phyloP scores from a whole-genome alignment of 2,113 vertebrate species.

The Chaetura pelagica region DNA sequence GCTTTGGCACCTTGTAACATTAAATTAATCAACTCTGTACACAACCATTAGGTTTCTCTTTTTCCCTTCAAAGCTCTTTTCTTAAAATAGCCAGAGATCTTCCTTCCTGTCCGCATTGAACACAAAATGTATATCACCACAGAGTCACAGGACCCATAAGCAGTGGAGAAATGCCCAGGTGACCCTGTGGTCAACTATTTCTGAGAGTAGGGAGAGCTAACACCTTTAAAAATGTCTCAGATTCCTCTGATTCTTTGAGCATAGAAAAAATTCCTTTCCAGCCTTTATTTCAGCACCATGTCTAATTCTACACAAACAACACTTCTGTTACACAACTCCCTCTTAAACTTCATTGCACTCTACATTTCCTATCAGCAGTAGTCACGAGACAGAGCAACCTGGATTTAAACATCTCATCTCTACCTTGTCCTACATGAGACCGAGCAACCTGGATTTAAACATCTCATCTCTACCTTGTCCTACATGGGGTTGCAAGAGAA shows the following conservation, averaged over 20 bases:
- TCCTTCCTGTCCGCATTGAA: neutral
- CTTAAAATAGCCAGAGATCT: neutral
- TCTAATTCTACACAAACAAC: neutral
- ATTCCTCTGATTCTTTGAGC: neutral
- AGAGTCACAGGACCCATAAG: neutral
- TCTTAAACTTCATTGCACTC: neutral
- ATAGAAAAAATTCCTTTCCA: neutral
- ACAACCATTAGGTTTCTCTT: neutral
- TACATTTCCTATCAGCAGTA: neutral
- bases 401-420: neutral
- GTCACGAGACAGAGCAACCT: neutral
- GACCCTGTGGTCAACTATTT: rapidly evolving
- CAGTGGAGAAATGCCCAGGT: neutral
- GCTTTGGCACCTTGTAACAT: conserved; percentile 40
- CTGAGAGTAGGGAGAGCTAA: neutral
- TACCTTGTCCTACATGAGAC: neutral
- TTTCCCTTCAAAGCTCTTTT: neutral
- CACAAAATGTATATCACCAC: neutral
- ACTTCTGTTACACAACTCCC: neutral
- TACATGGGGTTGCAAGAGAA: neutral
- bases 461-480: neutral
- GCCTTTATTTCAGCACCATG: neutral
- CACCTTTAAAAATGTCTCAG: neutral
- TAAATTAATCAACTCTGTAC: neutral
- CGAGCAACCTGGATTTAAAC: neutral